These are phyloP conservation scores for Platygyra sinensis DNA, from an alignment of 64 coral and sea anemone genomes.

Conservation along the genomic window DNA sequence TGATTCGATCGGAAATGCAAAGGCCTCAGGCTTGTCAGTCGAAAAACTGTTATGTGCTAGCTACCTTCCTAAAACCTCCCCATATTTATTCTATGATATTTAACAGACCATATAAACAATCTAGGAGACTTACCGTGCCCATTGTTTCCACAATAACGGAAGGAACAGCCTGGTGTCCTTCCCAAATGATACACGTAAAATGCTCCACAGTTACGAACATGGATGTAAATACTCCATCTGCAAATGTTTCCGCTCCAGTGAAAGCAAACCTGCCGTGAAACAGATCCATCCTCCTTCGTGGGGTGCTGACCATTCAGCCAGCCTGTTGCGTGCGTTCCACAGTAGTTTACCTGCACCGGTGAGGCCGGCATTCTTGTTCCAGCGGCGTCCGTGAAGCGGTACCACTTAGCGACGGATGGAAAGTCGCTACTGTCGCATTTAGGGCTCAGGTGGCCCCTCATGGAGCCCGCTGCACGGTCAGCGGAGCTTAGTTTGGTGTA, in stretches of 20 bases:
- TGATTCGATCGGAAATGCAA: too few species aligned
- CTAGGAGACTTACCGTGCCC: not conserved
- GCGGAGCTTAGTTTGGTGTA: not conserved
- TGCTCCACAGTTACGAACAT: constrained; percentile 17
- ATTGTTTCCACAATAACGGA: constrained; percentile 31
- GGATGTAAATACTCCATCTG: not conserved
- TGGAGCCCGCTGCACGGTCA: constrained; percentile 6
- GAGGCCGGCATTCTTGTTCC: constrained; percentile 40
- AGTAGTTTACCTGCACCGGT: not conserved
- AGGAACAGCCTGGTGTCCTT: constrained; percentile 1
- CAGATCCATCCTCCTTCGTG: not conserved
- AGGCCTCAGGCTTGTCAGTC: too few species aligned
- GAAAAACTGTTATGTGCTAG: too few species aligned
- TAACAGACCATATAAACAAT: not conserved
- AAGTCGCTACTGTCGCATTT: not conserved
- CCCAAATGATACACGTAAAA: constrained; percentile 11
- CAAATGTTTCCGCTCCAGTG: not conserved
- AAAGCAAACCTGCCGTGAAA: constrained; percentile 20
- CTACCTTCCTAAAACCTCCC: too few species aligned
- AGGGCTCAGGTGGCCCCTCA: not conserved
- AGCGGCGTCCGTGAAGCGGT: constrained; percentile 22
- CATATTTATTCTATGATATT: too few species aligned
- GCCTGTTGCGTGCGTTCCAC: constrained; percentile 33
- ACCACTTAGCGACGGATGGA: constrained; percentile 4
- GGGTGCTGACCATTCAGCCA: constrained; percentile 42